Evolutionary conservation across 2,113 vertebrate genomes (phyloP), one percentile per base, ranked within the genome.

Genomic region (Gymnorhina tibicen): DNA sequence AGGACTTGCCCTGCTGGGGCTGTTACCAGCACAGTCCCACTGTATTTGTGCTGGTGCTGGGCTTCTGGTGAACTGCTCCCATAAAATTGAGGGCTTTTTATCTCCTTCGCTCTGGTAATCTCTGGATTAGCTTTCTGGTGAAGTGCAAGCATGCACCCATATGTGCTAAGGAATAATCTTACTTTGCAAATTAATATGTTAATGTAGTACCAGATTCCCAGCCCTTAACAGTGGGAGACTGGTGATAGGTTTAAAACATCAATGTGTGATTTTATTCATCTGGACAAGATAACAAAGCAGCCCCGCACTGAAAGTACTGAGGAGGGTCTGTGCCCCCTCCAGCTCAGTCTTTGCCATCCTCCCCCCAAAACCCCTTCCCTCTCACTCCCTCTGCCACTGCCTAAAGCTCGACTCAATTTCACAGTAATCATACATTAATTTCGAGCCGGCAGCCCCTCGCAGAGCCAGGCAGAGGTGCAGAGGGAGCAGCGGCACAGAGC

Each of bases 161-260:
- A 35, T 28, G 15, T 39, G 47, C 46, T 79, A 68, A 60, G 32
- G 81, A 88, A 90, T 87, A 67, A 72, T 21, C 23, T 66, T 78
- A 46, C 87, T 91, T 82, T 81, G 80, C 58, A 85, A 96, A 97
- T 96, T 75, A 94, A 46, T 95, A 84, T 78, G 74, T 91, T 95
- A 95, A 95, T 87, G 78, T 59, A 75, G 44, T 41, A 68, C 22
- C n/a, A 56, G 50, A 81, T 88, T 88, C 64, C 55, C 77, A 93
- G 60, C 87, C 73, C 82, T 95, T 78, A 91, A 49, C 86, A 89
- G 81, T 59, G 70, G 73, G 88, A 94, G 77, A 77, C 85, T 41
- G 70, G 47, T 3, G 26, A 82, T 92, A 77, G 50, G 85, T 97
- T 97, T 97, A 97, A 97, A 97, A 98, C 96, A 97, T 96, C 94